These are phyloP conservation scores for Epizoanthus stellaris DNA, from an alignment of 92 coral and sea anemone genomes.

Conservation along the genomic window DNA sequence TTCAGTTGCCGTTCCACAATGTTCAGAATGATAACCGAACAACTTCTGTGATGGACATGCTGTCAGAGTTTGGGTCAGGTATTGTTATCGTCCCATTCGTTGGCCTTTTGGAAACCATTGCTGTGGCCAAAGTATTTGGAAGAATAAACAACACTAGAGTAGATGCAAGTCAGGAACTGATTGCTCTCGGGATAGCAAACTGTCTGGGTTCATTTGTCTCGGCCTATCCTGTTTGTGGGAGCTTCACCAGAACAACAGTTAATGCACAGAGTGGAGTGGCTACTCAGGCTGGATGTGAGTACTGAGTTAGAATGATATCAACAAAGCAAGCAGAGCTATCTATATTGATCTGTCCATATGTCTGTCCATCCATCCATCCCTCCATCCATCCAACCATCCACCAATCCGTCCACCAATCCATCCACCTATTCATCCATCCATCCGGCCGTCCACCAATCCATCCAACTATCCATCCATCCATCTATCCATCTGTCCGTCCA, in stretches of 20 bases:
- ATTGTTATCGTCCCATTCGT: conserved; percentile 90
- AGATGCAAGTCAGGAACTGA: conserved; percentile 94
- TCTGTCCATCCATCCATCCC: too few relatives aligned
- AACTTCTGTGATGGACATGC: conserved; percentile 56
- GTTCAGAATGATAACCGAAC: conserved; percentile 66
- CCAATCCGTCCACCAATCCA: too few relatives aligned
- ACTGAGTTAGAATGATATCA: background rate
- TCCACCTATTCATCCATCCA: too few relatives aligned
- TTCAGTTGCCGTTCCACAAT: conserved; percentile 73
- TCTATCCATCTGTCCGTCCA: too few relatives aligned
- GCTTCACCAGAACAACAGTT: conserved; percentile 94
- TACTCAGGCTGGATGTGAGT: conserved; percentile 93
- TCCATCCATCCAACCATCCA: too few relatives aligned
- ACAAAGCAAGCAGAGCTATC: too few relatives aligned
- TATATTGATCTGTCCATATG: too few relatives aligned
- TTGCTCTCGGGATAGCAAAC: conserved; percentile 93
- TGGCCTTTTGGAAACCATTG: conserved; percentile 93
- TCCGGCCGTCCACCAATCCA: too few relatives aligned
- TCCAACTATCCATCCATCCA: too few relatives aligned
- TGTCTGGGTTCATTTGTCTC: conserved; percentile 88
- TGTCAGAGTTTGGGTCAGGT: conserved; percentile 84
- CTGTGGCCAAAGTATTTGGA: conserved; percentile 95
- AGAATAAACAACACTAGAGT: conserved; percentile 83
- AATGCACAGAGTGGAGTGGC: conserved; percentile 96
- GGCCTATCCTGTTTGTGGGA: conserved; percentile 94